These are phyloP conservation scores for Iphiclides podalirius DNA, from an alignment of 2,888 invertebrate species.

Conservation along the genomic window DNA sequence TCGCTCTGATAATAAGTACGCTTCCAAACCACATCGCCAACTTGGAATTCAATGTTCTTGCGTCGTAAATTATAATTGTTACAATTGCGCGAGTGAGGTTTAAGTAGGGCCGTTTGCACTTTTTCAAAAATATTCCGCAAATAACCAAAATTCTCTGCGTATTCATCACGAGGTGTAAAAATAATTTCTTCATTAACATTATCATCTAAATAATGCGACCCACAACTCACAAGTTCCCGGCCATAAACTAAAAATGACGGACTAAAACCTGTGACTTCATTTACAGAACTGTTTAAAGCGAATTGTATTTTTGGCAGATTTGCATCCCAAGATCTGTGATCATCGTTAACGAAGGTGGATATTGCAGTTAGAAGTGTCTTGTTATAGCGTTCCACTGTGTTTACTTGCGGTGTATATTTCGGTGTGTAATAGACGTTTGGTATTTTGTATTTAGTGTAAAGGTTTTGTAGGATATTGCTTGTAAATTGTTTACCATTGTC, in stretches of 20 bases:
- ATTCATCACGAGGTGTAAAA: slow-evolving; percentile 26
- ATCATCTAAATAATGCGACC: slow-evolving; percentile 17
- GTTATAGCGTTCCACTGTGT: no score
- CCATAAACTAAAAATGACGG: slow-evolving; percentile 29
- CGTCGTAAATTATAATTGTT: slow-evolving; percentile 27
- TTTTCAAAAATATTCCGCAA: slow-evolving; percentile 26
- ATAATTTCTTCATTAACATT: slow-evolving; percentile 19
- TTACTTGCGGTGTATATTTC: slow-evolving; percentile 27
- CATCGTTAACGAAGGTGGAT: slow-evolving; percentile 26
- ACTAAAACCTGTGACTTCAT: slow-evolving; percentile 29
- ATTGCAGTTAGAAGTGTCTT: slow-evolving; percentile 29
- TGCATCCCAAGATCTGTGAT: slow-evolving; percentile 32
- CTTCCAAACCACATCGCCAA: slow-evolving; percentile 28
- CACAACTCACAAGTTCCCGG: slow-evolving; percentile 27
- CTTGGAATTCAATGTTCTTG: slow-evolving; percentile 25
- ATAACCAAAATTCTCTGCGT: slow-evolving; percentile 26
- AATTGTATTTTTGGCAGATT: slow-evolving; percentile 29
- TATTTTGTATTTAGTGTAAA: no score
- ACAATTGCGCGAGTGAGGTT: slow-evolving; percentile 27
- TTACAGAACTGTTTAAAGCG: slow-evolving; percentile 31
- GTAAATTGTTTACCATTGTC: slow-evolving; percentile 25
- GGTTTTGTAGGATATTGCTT: no score
- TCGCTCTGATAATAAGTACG: slow-evolving; percentile 18
- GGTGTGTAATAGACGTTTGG: slow-evolving; percentile 26
- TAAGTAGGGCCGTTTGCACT: slow-evolving; percentile 23